Conservation (phyloP, 2,797 vertebrate genomes). For the Holocentrus rufus region DNA sequence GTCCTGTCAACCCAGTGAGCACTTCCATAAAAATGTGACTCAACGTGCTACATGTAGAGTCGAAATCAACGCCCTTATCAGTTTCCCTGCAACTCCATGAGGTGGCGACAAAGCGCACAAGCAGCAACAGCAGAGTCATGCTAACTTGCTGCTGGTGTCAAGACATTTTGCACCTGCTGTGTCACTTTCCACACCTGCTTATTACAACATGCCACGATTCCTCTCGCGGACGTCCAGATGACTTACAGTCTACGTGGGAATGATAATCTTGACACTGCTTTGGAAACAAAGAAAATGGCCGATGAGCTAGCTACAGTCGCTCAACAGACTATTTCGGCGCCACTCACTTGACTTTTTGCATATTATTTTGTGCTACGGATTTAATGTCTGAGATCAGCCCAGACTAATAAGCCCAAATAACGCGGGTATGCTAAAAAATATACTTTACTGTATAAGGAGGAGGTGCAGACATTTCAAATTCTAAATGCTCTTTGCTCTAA, state of each 20-base stretch:
- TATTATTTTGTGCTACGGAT: slow-evolving; percentile 63
- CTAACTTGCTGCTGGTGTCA: slow-evolving; percentile 9
- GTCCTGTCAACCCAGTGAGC: slow-evolving; percentile 5
- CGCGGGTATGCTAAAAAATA: slow-evolving; percentile 11
- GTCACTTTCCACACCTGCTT: slow-evolving; percentile 8
- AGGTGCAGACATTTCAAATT: slow-evolving; percentile 9
- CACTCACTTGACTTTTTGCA: slow-evolving; percentile 55
- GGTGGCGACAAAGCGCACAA: not conserved
- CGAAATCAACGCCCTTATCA: slow-evolving; percentile 11
- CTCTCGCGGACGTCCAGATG: slow-evolving; percentile 7
- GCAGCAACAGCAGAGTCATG: not conserved
- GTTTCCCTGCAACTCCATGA: not conserved
- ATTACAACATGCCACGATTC: not conserved
- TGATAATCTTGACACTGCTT: slow-evolving; percentile 31
- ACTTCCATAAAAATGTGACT: not conserved
- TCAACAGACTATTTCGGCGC: slow-evolving; percentile 42
- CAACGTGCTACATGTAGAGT: not conserved
- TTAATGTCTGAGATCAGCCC: slow-evolving; percentile 21
- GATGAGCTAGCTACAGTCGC: slow-evolving; percentile 51
- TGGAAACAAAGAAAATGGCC: slow-evolving; percentile 12
- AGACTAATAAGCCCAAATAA: slow-evolving; percentile 11
- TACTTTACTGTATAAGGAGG: slow-evolving; percentile 22
- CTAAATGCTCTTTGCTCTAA: slow-evolving; percentile 10
- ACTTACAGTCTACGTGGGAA: slow-evolving; percentile 25
- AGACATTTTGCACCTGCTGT: not conserved